A percentile compares a stretch with the other conserved stretches of the same genome.
phyloP scores from a whole-genome alignment of 2,888 invertebrate genomes.

The Ectobius pallidus region DNA sequence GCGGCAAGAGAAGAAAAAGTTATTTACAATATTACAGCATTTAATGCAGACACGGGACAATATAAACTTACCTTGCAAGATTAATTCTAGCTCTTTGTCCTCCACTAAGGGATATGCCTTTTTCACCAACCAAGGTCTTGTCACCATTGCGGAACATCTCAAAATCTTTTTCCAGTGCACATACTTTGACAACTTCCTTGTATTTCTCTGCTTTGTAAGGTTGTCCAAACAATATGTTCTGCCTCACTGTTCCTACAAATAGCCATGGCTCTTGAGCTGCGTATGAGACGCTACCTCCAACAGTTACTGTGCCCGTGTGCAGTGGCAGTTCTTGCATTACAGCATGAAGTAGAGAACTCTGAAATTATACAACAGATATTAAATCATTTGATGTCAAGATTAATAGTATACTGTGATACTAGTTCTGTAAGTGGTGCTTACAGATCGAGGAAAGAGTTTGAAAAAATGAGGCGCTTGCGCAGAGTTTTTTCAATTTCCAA shows the following conservation, averaged over 20 bases:
- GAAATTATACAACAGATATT: constrained; percentile 33
- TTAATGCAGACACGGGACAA: too few species aligned
- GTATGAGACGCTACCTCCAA: constrained; percentile 71
- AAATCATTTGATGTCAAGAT: too few species aligned
- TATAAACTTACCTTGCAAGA: constrained; percentile 68
- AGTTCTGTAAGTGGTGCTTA: too few species aligned
- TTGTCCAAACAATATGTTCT: constrained; percentile 81
- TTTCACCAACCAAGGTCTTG: constrained; percentile 76
- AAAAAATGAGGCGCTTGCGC: too few species aligned
- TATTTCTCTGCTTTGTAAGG: constrained; percentile 61
- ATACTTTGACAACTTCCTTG: constrained; percentile 62
- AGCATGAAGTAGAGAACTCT: constrained; percentile 68
- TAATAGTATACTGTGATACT: too few species aligned
- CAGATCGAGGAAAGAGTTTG: too few species aligned
- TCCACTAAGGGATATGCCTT: constrained; percentile 77
- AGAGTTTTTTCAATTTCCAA: too few species aligned
- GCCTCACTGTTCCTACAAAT: constrained; percentile 70
- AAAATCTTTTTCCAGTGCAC: constrained; percentile 71
- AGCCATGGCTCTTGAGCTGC: constrained; percentile 84
- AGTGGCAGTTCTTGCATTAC: constrained; percentile 77
- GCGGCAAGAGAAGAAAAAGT: too few species aligned
- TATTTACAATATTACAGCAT: too few species aligned
- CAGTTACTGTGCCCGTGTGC: constrained; percentile 62
- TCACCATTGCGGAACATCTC: constrained; percentile 74
- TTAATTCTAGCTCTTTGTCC: constrained; percentile 82